Conservation (phyloP, 2,797 vertebrate genomes). For the Valencia hispanica region DNA sequence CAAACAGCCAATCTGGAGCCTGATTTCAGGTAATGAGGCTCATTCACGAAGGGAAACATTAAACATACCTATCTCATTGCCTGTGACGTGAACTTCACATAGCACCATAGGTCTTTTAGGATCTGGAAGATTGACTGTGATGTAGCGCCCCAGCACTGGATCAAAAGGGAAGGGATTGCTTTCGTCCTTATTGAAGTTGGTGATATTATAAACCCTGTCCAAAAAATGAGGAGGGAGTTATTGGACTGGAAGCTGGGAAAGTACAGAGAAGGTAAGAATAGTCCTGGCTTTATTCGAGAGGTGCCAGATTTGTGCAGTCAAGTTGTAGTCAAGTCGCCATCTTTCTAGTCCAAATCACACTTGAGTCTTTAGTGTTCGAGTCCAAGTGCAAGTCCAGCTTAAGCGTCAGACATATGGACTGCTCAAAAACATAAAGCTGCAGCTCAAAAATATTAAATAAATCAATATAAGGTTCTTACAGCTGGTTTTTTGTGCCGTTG, state of each 20-base stretch:
- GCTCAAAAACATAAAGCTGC: neutral
- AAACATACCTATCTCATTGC: neutral
- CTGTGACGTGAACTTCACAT: slow-evolving; percentile 21
- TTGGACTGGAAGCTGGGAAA: too few relatives aligned
- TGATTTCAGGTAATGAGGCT: neutral
- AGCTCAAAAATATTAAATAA: neutral
- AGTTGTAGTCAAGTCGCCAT: too few relatives aligned
- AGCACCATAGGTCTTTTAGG: accelerated
- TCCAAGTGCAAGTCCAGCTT: too few relatives aligned
- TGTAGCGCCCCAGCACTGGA: neutral
- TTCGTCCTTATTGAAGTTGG: accelerated
- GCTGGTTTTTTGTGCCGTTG: neutral
- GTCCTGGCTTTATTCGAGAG: neutral
- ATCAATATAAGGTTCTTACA: neutral
- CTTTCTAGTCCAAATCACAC: too few relatives aligned
- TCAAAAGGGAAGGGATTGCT: accelerated
- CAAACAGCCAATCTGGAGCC: too few relatives aligned
- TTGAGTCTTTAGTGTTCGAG: too few relatives aligned
- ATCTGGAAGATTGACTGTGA: neutral
- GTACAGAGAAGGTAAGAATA: neutral
- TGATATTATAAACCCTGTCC: neutral
- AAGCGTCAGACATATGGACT: too few relatives aligned
- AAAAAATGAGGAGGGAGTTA: neutral
- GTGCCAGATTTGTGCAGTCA: neutral
- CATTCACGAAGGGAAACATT: neutral